A percentile compares a stretch with the other conserved stretches of the same genome.
phyloP scores from a whole-genome alignment of 2,888 invertebrate species.

The Aromia moschata region DNA sequence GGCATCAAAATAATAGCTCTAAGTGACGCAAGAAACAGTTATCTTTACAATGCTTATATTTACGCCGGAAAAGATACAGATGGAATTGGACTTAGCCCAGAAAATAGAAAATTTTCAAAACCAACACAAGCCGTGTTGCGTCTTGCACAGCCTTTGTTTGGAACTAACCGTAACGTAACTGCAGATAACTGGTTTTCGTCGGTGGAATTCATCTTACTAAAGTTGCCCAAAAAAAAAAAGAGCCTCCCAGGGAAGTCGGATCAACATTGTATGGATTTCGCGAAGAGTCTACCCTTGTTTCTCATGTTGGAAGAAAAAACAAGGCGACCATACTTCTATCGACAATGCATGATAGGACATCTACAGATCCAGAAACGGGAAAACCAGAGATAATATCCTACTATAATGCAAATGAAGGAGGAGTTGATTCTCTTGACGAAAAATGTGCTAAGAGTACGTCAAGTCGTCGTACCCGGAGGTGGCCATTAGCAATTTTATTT shows the following conservation, averaged over 20 bases:
- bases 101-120: conserved; percentile 31
- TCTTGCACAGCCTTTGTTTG: neutral
- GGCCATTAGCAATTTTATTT: neutral
- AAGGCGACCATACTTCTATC: conserved; percentile 1
- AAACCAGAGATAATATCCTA: conserved; percentile 9
- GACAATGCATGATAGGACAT: neutral
- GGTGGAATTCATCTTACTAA: neutral
- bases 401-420: conserved; percentile 1
- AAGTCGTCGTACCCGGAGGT: neutral
- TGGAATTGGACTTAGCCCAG: conserved; percentile 40
- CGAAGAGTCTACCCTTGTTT: neutral
- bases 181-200: neutral
- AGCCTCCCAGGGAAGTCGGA: neutral
- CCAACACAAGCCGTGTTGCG: neutral
- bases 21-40: conserved; percentile 44
- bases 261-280: conserved; percentile 2
- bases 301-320: neutral
- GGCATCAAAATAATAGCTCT: conserved; percentile 52
- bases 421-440: conserved; percentile 2
- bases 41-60: conserved; percentile 47
- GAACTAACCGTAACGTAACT: neutral
- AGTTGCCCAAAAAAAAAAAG: too few relatives aligned
- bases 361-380: neutral
- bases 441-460: conserved; percentile 7
- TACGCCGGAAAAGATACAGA: conserved; percentile 50